Base-by-base conservation (phyloP, 2,797 vertebrate genomes). In the Lophura swinhoii region DNA sequence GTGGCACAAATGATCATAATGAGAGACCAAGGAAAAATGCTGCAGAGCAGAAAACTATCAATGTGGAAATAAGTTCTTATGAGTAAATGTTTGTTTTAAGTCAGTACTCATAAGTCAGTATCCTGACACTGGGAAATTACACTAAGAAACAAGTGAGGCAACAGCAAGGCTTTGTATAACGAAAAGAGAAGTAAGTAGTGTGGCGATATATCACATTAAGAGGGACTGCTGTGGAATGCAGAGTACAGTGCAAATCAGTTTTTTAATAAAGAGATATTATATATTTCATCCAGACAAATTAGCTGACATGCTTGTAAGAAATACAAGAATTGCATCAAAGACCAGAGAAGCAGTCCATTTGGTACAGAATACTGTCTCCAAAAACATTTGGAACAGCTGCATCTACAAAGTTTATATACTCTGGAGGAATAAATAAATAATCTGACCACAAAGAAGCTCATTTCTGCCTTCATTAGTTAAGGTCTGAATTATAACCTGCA, bases 61-160 rank as follows among this genome's bases (percentile, higher is more conserved):
- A 97, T 96, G 94, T 97, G 95, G 89, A 97, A 97, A 96, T 96
- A 94, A 97, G 93, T 96, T 96, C 85, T 96, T 97, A 88, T 18
- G 76, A 92, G 78, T 91, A 96, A 97, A 94, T 95, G 91, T 97
- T 98, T 97, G 91, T 35, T 95, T 97, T 93, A 97, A 93, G 70
- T 88, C 84, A 72, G 75, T 88, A 92, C 72, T 96, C 80, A 4
- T 96, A 97, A 97, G 87, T 96, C 91, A 96, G 87, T 81, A 37
- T 62, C 68, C 73, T 77, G 94, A 95, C 35, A 4, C 69, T 87
- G 68, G 92, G 83, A 89, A 95, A 88, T 95, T 96, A 88, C 46
- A 67, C 48, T 86, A 94, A 82, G 88, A 85, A 95, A 83, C 69
- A 91, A 95, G 90, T 84, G 91, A 95, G 69, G 92, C 73, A 96